Evolutionary conservation across 1,140 invertebrate genomes (phyloP), one percentile per base, ranked within the genome.

Genomic region (Diorhabda carinulata): DNA sequence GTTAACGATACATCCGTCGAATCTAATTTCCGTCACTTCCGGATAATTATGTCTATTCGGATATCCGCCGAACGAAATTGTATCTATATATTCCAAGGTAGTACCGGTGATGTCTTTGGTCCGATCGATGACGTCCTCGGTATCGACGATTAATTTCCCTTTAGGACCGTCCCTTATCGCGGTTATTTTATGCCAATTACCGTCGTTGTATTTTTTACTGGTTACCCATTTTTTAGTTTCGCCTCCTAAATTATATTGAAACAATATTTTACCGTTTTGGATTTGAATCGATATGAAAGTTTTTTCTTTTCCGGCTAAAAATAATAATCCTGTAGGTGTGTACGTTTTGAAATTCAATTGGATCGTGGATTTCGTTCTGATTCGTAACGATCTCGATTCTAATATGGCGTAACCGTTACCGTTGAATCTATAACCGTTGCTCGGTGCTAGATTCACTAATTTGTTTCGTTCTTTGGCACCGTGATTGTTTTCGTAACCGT

Each of bases 1-100:
- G 69, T 92, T 86, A 74, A 94, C 88, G 57, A 99, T 92, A 78
- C 97, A 99, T 3, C 97, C 97, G 76, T 97, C 95, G 80, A 98
- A 98, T 63, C 92, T 92, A 42, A 86, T 81, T 59, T 86, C 87
- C 0, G 88, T 89, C 0, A 92, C 89, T 45, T 88, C 84, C 8
- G 82, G 78, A 62, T 88, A 89, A 41, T 84, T 82, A 74, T 90
- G 90, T n/a, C 86, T 84, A 3, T 85, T 83, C 0, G 91, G 90
- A 81, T 91, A 92, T 2, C 96, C 97, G 70, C 97, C 97, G 72
- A 99, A 91, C 81, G 91, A 97, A 75, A 98, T 90, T 9, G 89
- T 78, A 82, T 79, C 76, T 76, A 74, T 68, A 75, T 72, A 61
- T 78, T 69, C 81, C 83, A 68, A 25, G 42, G 8, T 52, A 76